Evolutionary conservation across 2,888 invertebrate species (phyloP).

Genomic region (Nyleta sp.): DNA sequence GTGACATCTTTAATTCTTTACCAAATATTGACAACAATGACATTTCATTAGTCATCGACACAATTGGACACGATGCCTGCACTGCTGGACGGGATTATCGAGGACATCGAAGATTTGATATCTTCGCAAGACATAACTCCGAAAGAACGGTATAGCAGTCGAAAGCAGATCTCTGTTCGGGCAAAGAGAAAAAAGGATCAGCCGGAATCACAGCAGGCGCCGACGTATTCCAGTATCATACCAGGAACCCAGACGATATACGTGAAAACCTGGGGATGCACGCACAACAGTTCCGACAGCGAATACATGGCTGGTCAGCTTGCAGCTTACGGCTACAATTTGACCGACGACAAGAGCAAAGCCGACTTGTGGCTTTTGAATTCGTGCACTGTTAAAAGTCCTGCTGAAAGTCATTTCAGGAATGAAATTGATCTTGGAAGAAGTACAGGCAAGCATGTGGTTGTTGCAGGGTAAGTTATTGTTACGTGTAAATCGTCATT

Average conservation of each 20-base stretch:
- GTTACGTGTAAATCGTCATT: too few relatives aligned
- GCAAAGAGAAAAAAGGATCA: conserved; percentile 81
- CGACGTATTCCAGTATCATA: conserved; percentile 79
- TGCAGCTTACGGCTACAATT: conserved; percentile 92
- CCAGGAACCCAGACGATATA: conserved; percentile 86
- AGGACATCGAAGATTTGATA: conserved; percentile 94
- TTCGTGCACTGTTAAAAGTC: conserved; percentile 99
- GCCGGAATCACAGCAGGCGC: conserved; percentile 60
- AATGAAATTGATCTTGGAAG: conserved; percentile 93
- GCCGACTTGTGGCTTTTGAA: conserved; percentile 98
- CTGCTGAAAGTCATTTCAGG: conserved; percentile 97
- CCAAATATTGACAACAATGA: too few relatives aligned
- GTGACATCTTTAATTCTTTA: too few relatives aligned
- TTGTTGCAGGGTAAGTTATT: conserved; percentile 90
- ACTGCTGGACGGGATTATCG: conserved; percentile 88
- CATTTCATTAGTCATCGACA: too few relatives aligned
- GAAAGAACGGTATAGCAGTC: conserved; percentile 89
- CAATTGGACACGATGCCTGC: too few relatives aligned
- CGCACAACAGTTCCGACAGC: conserved; percentile 98
- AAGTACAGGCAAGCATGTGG: conserved; percentile 90
- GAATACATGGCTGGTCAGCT: conserved; percentile 99
- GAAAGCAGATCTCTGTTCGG: conserved; percentile 88
- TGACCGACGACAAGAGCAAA: conserved; percentile 90
- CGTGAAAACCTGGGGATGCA: conserved; percentile 98
- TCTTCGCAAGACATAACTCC: conserved; percentile 91